These are phyloP conservation scores for Eupeodes latifasciatus DNA, from an alignment of 2,888 invertebrate genomes.

Conservation along the genomic window DNA sequence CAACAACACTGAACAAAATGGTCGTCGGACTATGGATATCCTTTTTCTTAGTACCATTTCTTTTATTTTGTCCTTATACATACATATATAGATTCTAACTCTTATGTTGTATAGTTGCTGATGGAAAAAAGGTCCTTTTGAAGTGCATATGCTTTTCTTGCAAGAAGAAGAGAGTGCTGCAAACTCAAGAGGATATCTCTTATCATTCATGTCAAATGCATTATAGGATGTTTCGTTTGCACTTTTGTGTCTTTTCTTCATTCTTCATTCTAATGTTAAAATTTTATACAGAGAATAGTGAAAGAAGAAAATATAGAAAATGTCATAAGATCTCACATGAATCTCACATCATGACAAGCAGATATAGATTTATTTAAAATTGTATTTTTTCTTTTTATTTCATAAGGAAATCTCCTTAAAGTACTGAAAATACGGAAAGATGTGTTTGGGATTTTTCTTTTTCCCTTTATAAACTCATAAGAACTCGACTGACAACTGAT, in stretches of 20 bases:
- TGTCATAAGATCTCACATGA: conserved; percentile 64
- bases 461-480: background rate
- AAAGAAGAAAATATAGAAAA: conserved; percentile 25
- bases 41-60: conserved; percentile 26
- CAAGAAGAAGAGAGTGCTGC: conserved; percentile 4
- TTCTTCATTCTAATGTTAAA: conserved; percentile 9
- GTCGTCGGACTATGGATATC: conserved; percentile 25
- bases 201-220: conserved; percentile 55
- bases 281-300: background rate
- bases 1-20: conserved; percentile 12
- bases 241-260: conserved; percentile 37
- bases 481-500: background rate
- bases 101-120: background rate
- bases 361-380: conserved; percentile 49
- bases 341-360: conserved; percentile 58
- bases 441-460: background rate
- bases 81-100: background rate
- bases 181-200: conserved; percentile 39
- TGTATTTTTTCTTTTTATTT: conserved; percentile 12
- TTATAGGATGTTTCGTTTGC: conserved; percentile 53
- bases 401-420: conserved; percentile 13
- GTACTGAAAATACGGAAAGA: background rate
- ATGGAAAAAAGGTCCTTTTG: background rate
- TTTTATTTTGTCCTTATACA: background rate
- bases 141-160: conserved; percentile 39